phyloP scores from a whole-genome alignment of 2,113 vertebrate genomes.

The Ameiurus melas region DNA sequence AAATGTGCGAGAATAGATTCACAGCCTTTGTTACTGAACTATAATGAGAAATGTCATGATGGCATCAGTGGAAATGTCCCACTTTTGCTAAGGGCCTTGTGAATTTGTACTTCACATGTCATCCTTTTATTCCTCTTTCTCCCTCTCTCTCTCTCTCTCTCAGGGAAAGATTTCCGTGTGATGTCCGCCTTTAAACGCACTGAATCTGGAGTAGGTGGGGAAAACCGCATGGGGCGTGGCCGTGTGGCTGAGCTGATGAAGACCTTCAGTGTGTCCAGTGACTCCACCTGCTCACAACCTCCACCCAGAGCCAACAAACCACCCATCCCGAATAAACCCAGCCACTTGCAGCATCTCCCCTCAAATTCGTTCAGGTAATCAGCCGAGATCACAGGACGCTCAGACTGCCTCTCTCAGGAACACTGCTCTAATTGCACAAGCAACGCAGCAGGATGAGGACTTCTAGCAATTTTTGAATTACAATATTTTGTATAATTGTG shows the following conservation, averaged over 20 bases:
- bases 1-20: slow-evolving; percentile 48
- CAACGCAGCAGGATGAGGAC: slow-evolving; percentile 53
- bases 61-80: slow-evolving; percentile 41
- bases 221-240: slow-evolving; percentile 59
- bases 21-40: slow-evolving; percentile 37
- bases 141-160: slow-evolving; percentile 3
- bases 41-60: slow-evolving; percentile 36
- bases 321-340: slow-evolving; percentile 70
- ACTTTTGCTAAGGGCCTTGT: slow-evolving; percentile 35
- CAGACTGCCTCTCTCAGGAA: slow-evolving; percentile 52
- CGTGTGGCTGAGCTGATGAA: slow-evolving; percentile 76
- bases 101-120: slow-evolving; percentile 23
- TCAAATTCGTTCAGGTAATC: slow-evolving; percentile 73
- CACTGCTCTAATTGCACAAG: slow-evolving; percentile 43
- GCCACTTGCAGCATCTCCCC: slow-evolving; percentile 64
- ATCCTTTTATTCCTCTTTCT: slow-evolving; percentile 13
- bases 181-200: slow-evolving; percentile 50
- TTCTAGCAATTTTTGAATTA: slow-evolving; percentile 47
- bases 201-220: slow-evolving; percentile 28
- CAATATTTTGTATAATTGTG: slow-evolving; percentile 62
- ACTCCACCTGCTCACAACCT: slow-evolving; percentile 47
- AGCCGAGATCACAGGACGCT: slow-evolving; percentile 11
- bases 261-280: slow-evolving; percentile 63
- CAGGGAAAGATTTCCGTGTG: slow-evolving; percentile 56
- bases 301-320: slow-evolving; percentile 63